A percentile compares a stretch with the other conserved stretches of the same genome.
Conservation (phyloP, 2,888 invertebrate species). For the Ecliptopera silaceata region DNA sequence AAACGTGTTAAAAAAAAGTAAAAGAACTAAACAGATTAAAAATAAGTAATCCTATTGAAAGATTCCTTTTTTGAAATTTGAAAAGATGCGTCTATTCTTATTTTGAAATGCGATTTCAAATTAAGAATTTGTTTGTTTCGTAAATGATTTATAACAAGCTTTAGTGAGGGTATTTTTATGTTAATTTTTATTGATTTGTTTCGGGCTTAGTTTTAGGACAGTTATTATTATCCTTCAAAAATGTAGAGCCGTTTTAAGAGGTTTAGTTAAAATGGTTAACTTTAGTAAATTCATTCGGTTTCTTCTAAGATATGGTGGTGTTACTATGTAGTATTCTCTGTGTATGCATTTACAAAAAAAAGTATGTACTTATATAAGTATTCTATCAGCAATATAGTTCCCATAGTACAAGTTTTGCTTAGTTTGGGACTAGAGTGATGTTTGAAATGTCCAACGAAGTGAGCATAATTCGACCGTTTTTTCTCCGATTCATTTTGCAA, state of each 20-base stretch:
- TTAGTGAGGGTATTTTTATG: background rate
- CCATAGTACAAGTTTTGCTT: no score
- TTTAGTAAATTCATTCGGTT: background rate
- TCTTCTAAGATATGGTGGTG: background rate
- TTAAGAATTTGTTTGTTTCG: conserved; percentile 17
- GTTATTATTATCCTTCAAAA: background rate
- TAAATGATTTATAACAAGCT: background rate
- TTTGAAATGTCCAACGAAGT: no score
- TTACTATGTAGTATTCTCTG: no score
- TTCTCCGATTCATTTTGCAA: no score
- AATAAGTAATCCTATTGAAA: conserved; percentile 7
- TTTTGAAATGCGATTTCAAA: conserved; percentile 15
- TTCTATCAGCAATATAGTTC: no score
- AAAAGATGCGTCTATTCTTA: background rate
- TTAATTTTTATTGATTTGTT: background rate
- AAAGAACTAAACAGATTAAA: conserved; percentile 31
- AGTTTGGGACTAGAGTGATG: no score
- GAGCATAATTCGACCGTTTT: no score
- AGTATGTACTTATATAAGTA: no score
- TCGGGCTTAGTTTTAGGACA: background rate
- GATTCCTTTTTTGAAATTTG: conserved; percentile 12
- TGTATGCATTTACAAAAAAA: no score
- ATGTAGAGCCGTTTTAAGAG: background rate
- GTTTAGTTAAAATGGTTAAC: no score
- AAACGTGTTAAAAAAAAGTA: conserved; percentile 45